Evolutionary conservation across 1,140 invertebrate genomes (phyloP).

Genomic region (Cydia fagiglandana): DNA sequence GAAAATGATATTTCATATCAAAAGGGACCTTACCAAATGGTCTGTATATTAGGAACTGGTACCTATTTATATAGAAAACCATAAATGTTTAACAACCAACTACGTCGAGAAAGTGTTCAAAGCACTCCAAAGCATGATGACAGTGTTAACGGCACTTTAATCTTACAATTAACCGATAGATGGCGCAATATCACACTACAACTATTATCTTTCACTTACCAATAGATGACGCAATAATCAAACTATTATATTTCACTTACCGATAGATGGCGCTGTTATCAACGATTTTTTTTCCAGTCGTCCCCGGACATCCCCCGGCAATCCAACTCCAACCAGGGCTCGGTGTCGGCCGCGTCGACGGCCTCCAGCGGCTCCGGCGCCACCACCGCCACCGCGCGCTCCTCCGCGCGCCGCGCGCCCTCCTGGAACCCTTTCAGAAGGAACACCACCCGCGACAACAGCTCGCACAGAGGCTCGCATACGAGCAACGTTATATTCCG

Average conservation of each 20-base stretch:
- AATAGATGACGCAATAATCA: not conserved
- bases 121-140: too few relatives aligned
- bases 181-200: too few relatives aligned
- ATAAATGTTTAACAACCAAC: too few relatives aligned
- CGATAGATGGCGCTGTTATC: not conserved
- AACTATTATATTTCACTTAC: too few relatives aligned
- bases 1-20: too few relatives aligned
- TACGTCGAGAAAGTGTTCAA: too few relatives aligned
- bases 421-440: constrained; percentile 77
- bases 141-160: too few relatives aligned
- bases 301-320: constrained; percentile 55
- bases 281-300: constrained; percentile 38
- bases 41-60: too few relatives aligned
- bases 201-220: too few relatives aligned
- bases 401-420: constrained; percentile 57
- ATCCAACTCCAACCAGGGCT: constrained; percentile 66
- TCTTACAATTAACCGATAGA: too few relatives aligned
- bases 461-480: constrained; percentile 59
- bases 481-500: constrained; percentile 72
- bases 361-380: constrained; percentile 69
- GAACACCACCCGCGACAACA: constrained; percentile 52
- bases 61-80: too few relatives aligned
- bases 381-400: constrained; percentile 51
- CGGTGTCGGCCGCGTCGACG: constrained; percentile 73
- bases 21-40: too few relatives aligned